Conservation (phyloP, 2,797 vertebrate genomes). For the Carduelis carduelis region DNA sequence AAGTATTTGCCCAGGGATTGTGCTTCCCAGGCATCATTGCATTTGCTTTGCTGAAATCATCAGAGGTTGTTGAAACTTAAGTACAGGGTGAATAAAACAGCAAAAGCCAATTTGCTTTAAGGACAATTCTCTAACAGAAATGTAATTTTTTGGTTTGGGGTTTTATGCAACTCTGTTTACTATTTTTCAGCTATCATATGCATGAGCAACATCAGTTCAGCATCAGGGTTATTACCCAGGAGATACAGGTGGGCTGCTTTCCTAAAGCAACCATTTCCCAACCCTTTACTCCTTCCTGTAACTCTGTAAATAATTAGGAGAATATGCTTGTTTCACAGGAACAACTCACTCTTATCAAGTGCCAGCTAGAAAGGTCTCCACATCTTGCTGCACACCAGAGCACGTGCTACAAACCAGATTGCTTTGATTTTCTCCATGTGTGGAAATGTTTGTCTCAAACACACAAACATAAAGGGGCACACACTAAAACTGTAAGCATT, state of each 20-base stretch:
- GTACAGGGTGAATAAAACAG: not conserved
- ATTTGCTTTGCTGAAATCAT: not conserved
- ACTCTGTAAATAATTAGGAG: conserved; percentile 50
- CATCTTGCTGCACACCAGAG: not conserved
- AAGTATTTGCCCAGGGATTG: not conserved
- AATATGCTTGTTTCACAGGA: conserved; percentile 11
- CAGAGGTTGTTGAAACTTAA: not conserved
- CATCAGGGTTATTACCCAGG: conserved; percentile 1
- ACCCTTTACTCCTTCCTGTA: conserved; percentile 25
- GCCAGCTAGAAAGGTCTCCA: conserved; percentile 34
- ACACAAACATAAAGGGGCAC: conserved; percentile 18
- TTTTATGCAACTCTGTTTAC: not conserved
- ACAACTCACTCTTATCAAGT: conserved; percentile 8
- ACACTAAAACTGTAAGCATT: conserved; percentile 3
- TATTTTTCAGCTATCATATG: not conserved
- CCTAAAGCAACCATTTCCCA: conserved; percentile 14
- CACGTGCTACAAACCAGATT: not conserved
- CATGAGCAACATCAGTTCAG: not conserved
- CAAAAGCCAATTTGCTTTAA: not conserved
- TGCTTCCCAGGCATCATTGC: not conserved
- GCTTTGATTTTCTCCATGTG: conserved; percentile 24
- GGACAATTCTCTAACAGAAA: not conserved
- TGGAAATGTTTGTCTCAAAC: conserved; percentile 33
- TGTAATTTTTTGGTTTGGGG: not conserved
- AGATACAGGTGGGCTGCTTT: conserved; percentile 18